phyloP scores from a whole-genome alignment of 2,797 vertebrate species.

The Pipistrellus pipistrellus region DNA sequence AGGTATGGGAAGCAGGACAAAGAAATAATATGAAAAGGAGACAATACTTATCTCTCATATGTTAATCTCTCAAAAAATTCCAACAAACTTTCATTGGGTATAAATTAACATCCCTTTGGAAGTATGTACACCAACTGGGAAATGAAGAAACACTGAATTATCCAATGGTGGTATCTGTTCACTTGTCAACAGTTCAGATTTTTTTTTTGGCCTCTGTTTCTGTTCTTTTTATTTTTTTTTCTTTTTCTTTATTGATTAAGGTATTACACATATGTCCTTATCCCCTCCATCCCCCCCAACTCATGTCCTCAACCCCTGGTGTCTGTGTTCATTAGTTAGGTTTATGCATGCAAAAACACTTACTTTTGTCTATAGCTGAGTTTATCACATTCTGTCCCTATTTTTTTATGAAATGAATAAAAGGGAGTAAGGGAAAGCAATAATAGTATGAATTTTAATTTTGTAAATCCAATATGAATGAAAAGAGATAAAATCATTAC shows the following conservation, averaged over 20 bases:
- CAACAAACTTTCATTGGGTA: neutral
- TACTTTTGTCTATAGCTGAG: constrained; percentile 20
- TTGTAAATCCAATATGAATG: neutral
- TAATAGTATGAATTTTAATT: neutral
- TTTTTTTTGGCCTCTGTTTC: neutral
- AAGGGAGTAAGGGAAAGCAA: constrained; percentile 2
- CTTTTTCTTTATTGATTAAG: too few relatives aligned
- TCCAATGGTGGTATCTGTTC: neutral
- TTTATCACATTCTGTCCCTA: neutral
- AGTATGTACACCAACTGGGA: neutral
- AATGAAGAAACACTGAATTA: constrained; percentile 5
- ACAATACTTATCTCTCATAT: neutral
- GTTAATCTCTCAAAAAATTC: neutral
- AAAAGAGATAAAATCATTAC: constrained; percentile 40
- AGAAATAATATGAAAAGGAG: neutral
- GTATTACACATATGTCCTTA: too few relatives aligned
- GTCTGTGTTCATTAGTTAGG: too few relatives aligned
- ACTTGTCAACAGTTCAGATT: neutral
- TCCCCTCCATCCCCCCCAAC: too few relatives aligned
- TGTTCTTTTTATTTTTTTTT: too few relatives aligned
- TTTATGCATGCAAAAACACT: neutral
- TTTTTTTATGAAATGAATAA: neutral
- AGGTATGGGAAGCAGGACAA: neutral
- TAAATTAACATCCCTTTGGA: neutral
- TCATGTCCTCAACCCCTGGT: too few relatives aligned